These are phyloP conservation scores for Gila orcuttii DNA, from an alignment of 2,113 vertebrate species.

Conservation along the genomic window DNA sequence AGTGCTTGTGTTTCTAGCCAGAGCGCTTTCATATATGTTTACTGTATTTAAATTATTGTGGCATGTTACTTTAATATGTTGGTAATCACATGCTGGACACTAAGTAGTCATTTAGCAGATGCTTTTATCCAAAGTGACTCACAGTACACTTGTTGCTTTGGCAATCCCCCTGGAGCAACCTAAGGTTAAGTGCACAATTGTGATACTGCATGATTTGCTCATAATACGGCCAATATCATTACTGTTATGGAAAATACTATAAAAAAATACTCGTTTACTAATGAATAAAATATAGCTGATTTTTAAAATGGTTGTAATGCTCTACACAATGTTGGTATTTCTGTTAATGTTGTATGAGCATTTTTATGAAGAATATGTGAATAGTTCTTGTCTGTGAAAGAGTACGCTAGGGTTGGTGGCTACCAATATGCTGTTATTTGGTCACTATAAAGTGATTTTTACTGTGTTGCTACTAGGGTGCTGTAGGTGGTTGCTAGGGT, in stretches of 20 bases:
- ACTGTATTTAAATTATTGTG: constrained; percentile 8
- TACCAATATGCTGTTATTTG: neutral
- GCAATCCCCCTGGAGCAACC: neutral
- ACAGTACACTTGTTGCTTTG: constrained; percentile 9
- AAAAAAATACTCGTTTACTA: no score
- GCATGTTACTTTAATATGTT: constrained; percentile 8
- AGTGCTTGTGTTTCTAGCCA: neutral
- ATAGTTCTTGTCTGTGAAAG: neutral
- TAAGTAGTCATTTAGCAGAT: constrained; percentile 7
- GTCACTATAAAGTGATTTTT: neutral
- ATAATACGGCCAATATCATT: neutral
- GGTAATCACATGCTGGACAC: neutral
- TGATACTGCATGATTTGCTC: neutral
- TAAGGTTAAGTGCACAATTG: constrained; percentile 10
- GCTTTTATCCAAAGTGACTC: constrained; percentile 22
- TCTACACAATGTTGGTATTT: neutral
- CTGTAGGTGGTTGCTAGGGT: no score
- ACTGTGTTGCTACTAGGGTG: neutral
- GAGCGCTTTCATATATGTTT: neutral
- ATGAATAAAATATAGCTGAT: neutral
- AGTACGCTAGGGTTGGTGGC: neutral
- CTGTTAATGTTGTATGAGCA: neutral
- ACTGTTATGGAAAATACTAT: neutral
- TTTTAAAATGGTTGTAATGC: neutral
- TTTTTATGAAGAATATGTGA: neutral